These are phyloP conservation scores for Meloidogyne exigua DNA, from an alignment of 1,140 invertebrate species.

Conservation along the genomic window DNA sequence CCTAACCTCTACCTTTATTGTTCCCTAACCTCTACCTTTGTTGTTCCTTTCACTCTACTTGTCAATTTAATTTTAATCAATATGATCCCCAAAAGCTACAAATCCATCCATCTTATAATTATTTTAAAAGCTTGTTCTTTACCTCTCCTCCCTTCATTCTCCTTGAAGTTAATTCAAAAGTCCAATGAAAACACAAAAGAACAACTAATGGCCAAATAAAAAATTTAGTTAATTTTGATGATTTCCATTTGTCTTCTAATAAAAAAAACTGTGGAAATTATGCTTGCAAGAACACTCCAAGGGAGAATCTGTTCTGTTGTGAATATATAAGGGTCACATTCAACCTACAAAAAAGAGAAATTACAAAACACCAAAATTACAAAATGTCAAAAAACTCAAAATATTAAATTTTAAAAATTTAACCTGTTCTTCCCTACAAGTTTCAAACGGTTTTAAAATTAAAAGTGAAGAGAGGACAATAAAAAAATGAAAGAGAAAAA, in stretches of 20 bases:
- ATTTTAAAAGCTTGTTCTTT: neutral
- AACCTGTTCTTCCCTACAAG: slow-evolving; percentile 40
- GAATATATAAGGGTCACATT: neutral
- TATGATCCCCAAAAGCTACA: no score
- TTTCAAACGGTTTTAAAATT: slow-evolving; percentile 34
- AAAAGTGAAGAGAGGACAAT: slow-evolving; percentile 13
- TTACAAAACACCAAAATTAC: neutral
- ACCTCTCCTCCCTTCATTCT: neutral
- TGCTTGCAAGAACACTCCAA: slow-evolving; percentile 6
- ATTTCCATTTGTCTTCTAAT: neutral
- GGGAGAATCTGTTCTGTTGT: slow-evolving; percentile 1
- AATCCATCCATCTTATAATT: no score
- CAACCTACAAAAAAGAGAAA: slow-evolving; percentile 5
- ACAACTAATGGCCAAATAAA: slow-evolving; percentile 29
- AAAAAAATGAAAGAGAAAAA: neutral
- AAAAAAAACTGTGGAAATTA: neutral
- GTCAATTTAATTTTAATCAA: no score
- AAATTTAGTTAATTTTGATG: slow-evolving; percentile 10
- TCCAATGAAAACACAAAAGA: slow-evolving; percentile 31
- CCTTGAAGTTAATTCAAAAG: slow-evolving; percentile 18
- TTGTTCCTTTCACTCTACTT: no score
- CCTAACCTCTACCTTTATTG: no score
- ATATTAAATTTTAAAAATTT: slow-evolving; percentile 14
- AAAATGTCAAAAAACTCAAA: no score
- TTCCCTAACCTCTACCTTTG: no score